Evolutionary conservation across 2,797 vertebrate genomes (phyloP).

Genomic region (Pelochelys cantorii): DNA sequence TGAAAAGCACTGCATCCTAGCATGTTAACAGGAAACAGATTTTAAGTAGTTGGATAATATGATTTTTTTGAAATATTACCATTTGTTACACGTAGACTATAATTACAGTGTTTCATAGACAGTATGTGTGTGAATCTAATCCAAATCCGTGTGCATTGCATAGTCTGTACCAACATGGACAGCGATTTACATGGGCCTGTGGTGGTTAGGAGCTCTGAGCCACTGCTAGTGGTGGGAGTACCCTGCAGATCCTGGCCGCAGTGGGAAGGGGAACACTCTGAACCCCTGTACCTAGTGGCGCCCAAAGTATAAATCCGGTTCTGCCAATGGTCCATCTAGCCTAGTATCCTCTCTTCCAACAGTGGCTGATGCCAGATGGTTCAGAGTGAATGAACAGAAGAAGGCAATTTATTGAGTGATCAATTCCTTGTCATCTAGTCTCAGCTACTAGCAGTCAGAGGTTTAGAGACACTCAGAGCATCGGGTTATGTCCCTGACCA

Average conservation of each 20-base stretch:
- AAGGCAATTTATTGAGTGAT: not conserved
- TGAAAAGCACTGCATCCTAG: conserved; percentile 19
- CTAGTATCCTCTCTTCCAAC: not conserved
- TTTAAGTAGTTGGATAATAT: conserved; percentile 68
- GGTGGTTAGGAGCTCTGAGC: too few species aligned
- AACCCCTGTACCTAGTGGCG: too few species aligned
- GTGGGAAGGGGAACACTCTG: too few species aligned
- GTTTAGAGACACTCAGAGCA: not conserved
- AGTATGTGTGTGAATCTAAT: not conserved
- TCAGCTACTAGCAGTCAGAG: not conserved
- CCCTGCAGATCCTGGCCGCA: too few species aligned
- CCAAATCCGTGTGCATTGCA: not conserved
- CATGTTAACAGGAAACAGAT: conserved; percentile 33
- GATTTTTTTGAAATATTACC: conserved; percentile 65
- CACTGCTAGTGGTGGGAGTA: too few species aligned
- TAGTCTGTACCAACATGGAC: not conserved
- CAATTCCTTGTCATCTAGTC: not conserved
- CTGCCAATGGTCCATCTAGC: not conserved
- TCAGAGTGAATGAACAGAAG: not conserved
- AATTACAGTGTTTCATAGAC: not conserved
- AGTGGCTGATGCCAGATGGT: not conserved
- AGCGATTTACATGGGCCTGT: too few species aligned
- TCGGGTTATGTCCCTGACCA: not conserved
- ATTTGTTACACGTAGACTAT: conserved; percentile 34
- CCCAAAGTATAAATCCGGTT: too few species aligned